Conservation (phyloP, 2,888 invertebrate genomes). For the Coelopa pilipes region DNA sequence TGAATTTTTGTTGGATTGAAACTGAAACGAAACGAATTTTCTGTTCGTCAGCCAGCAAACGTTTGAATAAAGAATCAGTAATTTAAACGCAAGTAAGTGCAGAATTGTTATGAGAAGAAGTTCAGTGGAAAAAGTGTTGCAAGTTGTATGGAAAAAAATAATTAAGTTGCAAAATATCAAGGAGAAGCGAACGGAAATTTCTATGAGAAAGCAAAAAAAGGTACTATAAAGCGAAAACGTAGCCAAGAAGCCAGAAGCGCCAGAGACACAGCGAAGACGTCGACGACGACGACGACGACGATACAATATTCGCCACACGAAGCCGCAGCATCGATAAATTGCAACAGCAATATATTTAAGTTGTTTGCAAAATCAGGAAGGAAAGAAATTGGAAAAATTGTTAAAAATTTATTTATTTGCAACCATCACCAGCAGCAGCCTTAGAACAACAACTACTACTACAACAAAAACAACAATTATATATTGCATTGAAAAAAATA, state of each 20-base stretch:
- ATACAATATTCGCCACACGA: neutral
- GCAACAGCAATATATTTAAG: constrained; percentile 17
- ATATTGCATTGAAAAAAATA: constrained; percentile 21
- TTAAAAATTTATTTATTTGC: constrained; percentile 23
- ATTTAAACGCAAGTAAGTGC: neutral
- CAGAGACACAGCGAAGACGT: too few species aligned
- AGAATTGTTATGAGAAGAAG: too few species aligned
- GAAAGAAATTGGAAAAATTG: neutral
- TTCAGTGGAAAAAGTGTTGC: constrained; percentile 13
- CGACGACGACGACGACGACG: too few species aligned
- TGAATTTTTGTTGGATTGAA: constrained; percentile 37
- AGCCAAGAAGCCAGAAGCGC: constrained; percentile 9
- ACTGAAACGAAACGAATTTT: constrained; percentile 19
- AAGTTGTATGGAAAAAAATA: constrained; percentile 2
- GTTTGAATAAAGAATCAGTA: constrained; percentile 8
- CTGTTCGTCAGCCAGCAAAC: constrained; percentile 4
- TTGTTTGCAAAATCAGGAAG: neutral
- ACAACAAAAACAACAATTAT: constrained; percentile 9
- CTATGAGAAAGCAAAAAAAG: constrained; percentile 18
- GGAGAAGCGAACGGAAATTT: constrained; percentile 8
- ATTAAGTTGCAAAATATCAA: too few species aligned
- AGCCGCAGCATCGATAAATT: constrained; percentile 24
- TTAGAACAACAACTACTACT: constrained; percentile 10
- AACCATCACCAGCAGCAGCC: constrained; percentile 16
- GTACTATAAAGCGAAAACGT: constrained; percentile 33